These are phyloP conservation scores for Molossus alvarezi DNA, from an alignment of 2,797 vertebrate species.

Conservation along the genomic window DNA sequence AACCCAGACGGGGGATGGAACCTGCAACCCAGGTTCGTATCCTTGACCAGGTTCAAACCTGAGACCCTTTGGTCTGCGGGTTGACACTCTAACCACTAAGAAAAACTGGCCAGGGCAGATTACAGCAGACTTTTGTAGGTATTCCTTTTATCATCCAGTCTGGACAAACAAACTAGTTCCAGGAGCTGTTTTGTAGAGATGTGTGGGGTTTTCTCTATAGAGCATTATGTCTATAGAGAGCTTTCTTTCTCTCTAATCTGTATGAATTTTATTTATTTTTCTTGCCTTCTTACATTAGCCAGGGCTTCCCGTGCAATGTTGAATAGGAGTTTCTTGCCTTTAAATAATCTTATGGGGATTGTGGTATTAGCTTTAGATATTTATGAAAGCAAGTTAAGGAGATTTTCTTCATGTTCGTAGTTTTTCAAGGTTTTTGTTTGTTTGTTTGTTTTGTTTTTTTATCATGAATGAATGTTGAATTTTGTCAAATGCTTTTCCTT, in stretches of 20 bases:
- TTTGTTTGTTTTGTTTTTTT: no score
- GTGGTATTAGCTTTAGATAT: not conserved
- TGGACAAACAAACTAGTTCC: not conserved
- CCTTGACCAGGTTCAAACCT: no score
- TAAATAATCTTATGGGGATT: not conserved
- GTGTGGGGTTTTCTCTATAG: not conserved
- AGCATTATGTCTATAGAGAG: not conserved
- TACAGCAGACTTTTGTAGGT: not conserved
- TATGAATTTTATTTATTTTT: conserved; percentile 14
- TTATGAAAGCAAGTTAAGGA: not conserved
- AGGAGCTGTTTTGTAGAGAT: not conserved
- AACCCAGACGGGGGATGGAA: no score
- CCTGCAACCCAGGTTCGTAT: no score
- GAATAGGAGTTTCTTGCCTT: not conserved
- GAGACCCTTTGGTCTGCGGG: no score
- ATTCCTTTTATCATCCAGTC: not conserved
- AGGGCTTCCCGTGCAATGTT: not conserved
- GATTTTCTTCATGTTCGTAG: not conserved
- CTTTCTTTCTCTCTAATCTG: not conserved
- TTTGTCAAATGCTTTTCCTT: not conserved
- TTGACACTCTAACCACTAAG: no score
- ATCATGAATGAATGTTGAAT: not conserved
- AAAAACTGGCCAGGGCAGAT: no score
- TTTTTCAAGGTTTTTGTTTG: not conserved
- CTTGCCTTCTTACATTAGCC: not conserved